These are phyloP conservation scores for Aethes cnicana DNA, from an alignment of 2,888 invertebrate genomes.

Conservation along the genomic window DNA sequence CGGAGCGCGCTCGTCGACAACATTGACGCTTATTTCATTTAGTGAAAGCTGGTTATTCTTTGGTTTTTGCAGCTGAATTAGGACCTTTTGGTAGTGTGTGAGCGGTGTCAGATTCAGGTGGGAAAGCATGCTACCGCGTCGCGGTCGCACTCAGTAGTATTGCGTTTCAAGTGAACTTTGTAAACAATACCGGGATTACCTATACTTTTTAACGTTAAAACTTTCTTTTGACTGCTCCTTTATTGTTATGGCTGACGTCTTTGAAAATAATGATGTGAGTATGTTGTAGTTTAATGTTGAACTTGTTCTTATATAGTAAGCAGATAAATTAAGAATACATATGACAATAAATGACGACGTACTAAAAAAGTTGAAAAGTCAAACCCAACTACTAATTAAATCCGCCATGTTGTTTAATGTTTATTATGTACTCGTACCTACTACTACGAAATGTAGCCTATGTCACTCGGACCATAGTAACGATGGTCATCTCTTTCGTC, in stretches of 20 bases:
- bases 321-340: too few relatives aligned
- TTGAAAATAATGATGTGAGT: not conserved
- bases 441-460: too few relatives aligned
- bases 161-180: slow-evolving; percentile 70
- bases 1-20: slow-evolving; percentile 47
- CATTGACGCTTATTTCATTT: slow-evolving; percentile 60
- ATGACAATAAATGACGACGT: too few relatives aligned
- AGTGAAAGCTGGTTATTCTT: slow-evolving; percentile 53
- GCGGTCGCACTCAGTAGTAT: slow-evolving; percentile 75
- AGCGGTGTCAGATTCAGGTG: slow-evolving; percentile 79
- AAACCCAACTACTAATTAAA: too few relatives aligned
- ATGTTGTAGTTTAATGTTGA: too few relatives aligned
- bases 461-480: too few relatives aligned
- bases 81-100: slow-evolving; percentile 53
- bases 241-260: slow-evolving; percentile 12
- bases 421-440: too few relatives aligned
- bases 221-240: slow-evolving; percentile 42
- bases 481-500: too few relatives aligned
- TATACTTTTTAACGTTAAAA: slow-evolving; percentile 51
- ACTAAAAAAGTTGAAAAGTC: too few relatives aligned
- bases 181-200: slow-evolving; percentile 61
- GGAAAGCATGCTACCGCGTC: slow-evolving; percentile 80
- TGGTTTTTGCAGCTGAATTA: slow-evolving; percentile 45
- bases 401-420: too few relatives aligned
- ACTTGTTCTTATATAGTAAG: too few relatives aligned